Conservation (phyloP, 2,113 vertebrate species). For the Aegithalos caudatus region DNA sequence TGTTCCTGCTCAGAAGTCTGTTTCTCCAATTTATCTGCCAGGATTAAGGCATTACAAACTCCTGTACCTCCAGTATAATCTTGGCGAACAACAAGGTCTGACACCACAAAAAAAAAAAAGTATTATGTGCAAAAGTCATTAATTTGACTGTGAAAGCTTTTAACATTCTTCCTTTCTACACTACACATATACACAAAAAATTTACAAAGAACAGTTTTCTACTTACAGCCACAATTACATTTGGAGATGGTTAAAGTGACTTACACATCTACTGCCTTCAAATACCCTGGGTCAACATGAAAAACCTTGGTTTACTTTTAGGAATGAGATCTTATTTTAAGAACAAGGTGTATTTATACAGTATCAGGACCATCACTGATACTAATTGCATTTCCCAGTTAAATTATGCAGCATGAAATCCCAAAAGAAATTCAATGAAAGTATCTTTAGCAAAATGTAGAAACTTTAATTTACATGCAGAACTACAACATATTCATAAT, state of each 20-base stretch:
- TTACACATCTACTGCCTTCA: background rate
- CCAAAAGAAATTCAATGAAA: background rate
- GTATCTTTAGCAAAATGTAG: slow-evolving; percentile 65
- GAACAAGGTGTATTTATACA: background rate
- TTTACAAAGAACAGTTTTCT: background rate
- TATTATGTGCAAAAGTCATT: background rate
- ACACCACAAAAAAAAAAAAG: background rate
- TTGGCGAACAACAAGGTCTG: background rate
- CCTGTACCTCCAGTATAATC: background rate
- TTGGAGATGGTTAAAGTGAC: background rate
- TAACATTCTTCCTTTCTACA: background rate
- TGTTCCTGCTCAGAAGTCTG: background rate
- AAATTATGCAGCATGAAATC: background rate
- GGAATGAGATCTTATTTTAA: background rate
- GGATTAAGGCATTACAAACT: background rate
- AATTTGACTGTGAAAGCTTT: background rate
- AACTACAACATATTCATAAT: slow-evolving; percentile 56
- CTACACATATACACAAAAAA: background rate
- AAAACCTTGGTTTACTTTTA: background rate
- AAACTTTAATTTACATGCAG: slow-evolving; percentile 79
- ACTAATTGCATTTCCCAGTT: background rate
- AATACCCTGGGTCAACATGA: background rate
- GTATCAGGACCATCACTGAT: background rate
- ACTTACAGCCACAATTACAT: background rate
- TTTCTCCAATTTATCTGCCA: background rate